Conservation (phyloP, 2,797 vertebrate species). For the Hemibagrus guttatus region DNA sequence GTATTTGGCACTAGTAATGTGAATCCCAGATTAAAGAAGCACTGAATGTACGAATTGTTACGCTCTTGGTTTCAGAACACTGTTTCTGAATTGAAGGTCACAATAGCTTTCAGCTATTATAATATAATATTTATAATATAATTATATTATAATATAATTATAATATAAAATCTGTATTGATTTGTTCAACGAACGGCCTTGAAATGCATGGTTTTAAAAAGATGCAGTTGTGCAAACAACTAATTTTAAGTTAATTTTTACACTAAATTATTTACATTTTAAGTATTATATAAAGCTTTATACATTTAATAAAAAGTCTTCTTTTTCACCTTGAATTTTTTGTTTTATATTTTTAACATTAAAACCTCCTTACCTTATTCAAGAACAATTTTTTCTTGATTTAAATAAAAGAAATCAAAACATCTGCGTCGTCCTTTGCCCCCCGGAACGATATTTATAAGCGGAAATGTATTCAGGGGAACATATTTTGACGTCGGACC, state of each 20-base stretch:
- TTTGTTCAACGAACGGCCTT: neutral
- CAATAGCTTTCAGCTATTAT: too few relatives aligned
- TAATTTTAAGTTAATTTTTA: conserved; percentile 55
- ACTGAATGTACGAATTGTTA: neutral
- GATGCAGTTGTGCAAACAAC: conserved; percentile 2
- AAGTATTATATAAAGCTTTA: conserved; percentile 52
- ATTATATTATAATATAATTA: too few relatives aligned
- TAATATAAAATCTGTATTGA: neutral
- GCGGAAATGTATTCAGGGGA: neutral
- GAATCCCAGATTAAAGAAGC: neutral
- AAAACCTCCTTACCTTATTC: neutral
- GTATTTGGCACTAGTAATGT: neutral
- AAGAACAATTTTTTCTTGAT: neutral
- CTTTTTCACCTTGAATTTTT: conserved; percentile 18
- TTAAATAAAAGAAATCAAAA: conserved; percentile 40
- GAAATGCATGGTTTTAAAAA: conserved; percentile 1
- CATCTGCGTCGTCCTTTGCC: neutral
- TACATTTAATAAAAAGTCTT: conserved; percentile 61
- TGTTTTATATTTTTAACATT: neutral
- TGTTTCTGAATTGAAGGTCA: neutral
- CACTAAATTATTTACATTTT: conserved; percentile 64
- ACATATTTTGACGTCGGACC: conserved; percentile 9
- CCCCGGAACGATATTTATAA: neutral
- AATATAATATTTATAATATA: too few relatives aligned
- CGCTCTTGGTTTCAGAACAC: neutral